phyloP scores from a whole-genome alignment of 2,797 vertebrate species.

The Phaenicophaeus curvirostris region DNA sequence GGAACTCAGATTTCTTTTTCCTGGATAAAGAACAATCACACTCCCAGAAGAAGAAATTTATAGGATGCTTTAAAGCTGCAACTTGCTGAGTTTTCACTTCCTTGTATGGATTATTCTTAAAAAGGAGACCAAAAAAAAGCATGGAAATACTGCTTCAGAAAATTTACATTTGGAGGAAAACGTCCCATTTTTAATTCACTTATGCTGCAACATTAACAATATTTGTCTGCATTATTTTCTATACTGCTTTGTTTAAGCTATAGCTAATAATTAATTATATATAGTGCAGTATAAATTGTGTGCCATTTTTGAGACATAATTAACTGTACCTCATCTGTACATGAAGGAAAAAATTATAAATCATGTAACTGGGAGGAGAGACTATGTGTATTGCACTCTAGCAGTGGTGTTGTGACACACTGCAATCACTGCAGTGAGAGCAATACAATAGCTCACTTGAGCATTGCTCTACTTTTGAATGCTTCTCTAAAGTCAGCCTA shows the following conservation, averaged over 20 bases:
- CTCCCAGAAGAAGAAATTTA: constrained; percentile 17
- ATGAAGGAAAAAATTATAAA: background rate
- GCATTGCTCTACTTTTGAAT: background rate
- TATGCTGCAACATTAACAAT: background rate
- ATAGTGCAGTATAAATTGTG: background rate
- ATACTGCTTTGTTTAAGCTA: background rate
- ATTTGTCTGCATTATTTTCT: constrained; percentile 17
- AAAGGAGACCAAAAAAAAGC: background rate
- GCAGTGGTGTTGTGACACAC: background rate
- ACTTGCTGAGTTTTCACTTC: constrained; percentile 16
- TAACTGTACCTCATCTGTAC: background rate
- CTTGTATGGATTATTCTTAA: constrained; percentile 18
- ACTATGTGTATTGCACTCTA: background rate
- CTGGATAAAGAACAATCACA: background rate
- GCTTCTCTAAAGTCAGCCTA: background rate
- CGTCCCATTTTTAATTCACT: background rate
- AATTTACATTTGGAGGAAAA: background rate
- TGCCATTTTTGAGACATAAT: background rate
- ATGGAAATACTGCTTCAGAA: constrained; percentile 9
- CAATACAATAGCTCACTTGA: background rate
- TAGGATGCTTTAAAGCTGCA: background rate
- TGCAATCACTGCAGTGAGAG: background rate
- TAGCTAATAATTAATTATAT: constrained; percentile 16
- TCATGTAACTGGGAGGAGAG: constrained; percentile 1
- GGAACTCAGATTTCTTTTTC: constrained; percentile 30